Percentiles rank a stretch among this genome's conserved stretches.
These are phyloP conservation scores for Melieria picta DNA, from an alignment of 2,888 invertebrate species.

Conservation along the genomic window DNA sequence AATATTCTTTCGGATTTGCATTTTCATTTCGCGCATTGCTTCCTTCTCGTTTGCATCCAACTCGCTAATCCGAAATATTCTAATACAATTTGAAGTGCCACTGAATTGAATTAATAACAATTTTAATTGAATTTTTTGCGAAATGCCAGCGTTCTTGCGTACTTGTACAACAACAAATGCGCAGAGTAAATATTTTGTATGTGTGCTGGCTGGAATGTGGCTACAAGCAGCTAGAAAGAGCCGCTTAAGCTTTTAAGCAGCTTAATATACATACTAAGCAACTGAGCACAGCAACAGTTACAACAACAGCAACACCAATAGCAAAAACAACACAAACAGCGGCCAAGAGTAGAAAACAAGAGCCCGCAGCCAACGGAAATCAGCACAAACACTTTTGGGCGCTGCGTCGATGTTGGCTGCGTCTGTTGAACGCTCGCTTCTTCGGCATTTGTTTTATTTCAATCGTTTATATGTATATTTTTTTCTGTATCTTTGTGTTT, in stretches of 20 bases:
- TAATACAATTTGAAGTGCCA: neutral
- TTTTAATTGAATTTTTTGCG: slow-evolving; percentile 31
- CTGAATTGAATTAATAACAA: slow-evolving; percentile 27
- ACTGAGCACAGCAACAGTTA: no score
- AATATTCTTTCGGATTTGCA: no score
- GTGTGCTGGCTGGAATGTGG: no score
- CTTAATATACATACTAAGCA: slow-evolving; percentile 15
- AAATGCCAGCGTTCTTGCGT: slow-evolving; percentile 9
- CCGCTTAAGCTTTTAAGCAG: slow-evolving; percentile 32
- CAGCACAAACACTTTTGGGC: neutral
- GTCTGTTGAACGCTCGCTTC: slow-evolving; percentile 6
- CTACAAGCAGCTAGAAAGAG: neutral
- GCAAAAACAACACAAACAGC: no score
- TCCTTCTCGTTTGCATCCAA: neutral
- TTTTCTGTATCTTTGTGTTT: neutral
- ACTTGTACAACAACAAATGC: neutral
- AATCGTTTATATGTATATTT: neutral
- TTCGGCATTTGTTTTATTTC: neutral
- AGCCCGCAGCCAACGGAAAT: neutral
- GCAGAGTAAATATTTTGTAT: neutral
- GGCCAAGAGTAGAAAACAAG: no score
- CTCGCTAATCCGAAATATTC: neutral
- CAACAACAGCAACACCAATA: neutral
- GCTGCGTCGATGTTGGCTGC: neutral
- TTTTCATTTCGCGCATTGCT: no score